Base-by-base conservation (phyloP, 2,888 invertebrate species). In the Ophioninae sp. region DNA sequence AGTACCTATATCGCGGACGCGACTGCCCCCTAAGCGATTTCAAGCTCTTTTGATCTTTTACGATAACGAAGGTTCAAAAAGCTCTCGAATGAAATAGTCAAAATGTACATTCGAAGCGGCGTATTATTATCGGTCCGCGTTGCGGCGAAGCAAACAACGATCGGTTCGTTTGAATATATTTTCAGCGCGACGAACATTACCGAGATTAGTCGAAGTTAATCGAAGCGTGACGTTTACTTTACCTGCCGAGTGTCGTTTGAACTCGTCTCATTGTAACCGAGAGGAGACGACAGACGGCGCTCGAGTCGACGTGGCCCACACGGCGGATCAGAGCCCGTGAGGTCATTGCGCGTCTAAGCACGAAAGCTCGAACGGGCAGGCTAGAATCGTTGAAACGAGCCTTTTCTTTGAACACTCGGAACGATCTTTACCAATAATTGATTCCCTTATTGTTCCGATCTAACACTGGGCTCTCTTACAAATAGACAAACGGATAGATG, bases 251-350 rank as follows among this genome's bases (percentile, higher is more conserved):
- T 44, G n/a, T 44, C 23, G 23, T 23, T 20, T 23, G 61, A 21
- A 62, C 30, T 41, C 23, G 73, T 62, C 62, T n/a, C 8, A n/a
- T 20, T 44, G 41, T 62, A 23, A 30, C 8, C 0, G 7, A 39
- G 6, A n/a, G n/a, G 20, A 6, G 7, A 0, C 39, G 7, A 20
- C 62, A 37, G n/a, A 62, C 41, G 41, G 37, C 62, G 30, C 50
- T 30, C 10, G 62, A 17, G 73, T 73, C 73, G 44, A 73, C 62
- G 23, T 30, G 30, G 30, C 41, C 73, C 17, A 62, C 44, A 62
- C 62, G 73, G 23, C 62, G 62, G 62, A 61, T 23, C 21, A 72
- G 20, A 61, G 30, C 44, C 17, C 21, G 44, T 23, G 44, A 62
- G n/a, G 44, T n/a, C 73, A 73, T 62, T 23, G n/a, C 6, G 17